Evolutionary conservation across 2,888 invertebrate genomes (phyloP), one percentile per base, ranked within the genome.

Genomic region (Melieria crassipennis): DNA sequence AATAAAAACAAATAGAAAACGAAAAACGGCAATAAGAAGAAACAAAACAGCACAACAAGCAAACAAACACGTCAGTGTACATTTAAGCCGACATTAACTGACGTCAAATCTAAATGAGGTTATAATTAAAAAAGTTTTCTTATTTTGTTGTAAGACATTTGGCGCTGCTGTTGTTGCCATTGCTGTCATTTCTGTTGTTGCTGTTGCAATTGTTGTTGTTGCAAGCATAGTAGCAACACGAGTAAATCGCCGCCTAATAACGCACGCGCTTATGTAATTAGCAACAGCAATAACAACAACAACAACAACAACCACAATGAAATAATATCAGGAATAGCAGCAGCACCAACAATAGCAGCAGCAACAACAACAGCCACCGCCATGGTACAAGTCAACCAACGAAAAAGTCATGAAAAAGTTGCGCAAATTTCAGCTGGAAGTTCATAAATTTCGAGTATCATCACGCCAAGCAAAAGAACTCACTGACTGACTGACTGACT

Each of bases 71-170:
- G 43, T 58, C 43, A 48, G 43, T 48, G 46, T 58, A 71, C 57
- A 68, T 71, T 68, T 71, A 57, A 63, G 65, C 58, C 45, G 66
- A 69, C 62, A 58, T 69, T 65, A 57, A 66, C 78, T 78, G 79
- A 78, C 80, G 79, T 81, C 82, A 83, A 82, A 82, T 83, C 81
- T 82, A 83, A 81, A 82, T 82, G 83, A 83, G 83, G 81, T 83
- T 82, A 83, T 82, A 82, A 82, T 82, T 82, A 82, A 82, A 82
- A 82, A 82, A 82, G 79, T 82, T 82, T 82, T 82, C 81, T 80
- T 82, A 82, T 83, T 82, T 83, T 61, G 47, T 61, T 65, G 58
- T 46, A 42, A 48, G 57, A 63, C 55, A 62, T 61, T 69, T 69
- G 62, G 42, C 61, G 65, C 65, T 60, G 65, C 60, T 7, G 61